Base-by-base conservation (phyloP, 2,888 invertebrate species). In the Listrodromus nycthemerus region DNA sequence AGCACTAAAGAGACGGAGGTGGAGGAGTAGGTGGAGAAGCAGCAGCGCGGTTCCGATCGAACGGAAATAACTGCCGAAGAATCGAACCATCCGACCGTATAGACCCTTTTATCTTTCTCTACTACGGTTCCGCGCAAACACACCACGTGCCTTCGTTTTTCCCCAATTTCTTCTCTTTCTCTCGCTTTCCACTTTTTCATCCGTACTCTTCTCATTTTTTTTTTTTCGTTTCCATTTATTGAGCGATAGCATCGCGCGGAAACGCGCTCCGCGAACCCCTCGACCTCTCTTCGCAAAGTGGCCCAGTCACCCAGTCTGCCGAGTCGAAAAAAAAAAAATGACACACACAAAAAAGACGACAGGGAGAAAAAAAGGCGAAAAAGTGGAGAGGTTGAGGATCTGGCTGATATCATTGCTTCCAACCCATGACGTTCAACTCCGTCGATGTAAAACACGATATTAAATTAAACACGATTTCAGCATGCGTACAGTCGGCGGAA, bases 41-140 rank as follows among this genome's bases (percentile, higher is more conserved):
- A 16, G 30, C 63, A 58, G 63, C 63, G 73, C 30, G 65, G 67
- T 82, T 80, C 70, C 84, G 83, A 85, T 87, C 85, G 84, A 85
- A 70, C 86, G 86, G 86, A 89, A 90, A 90, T 88, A 90, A 89
- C 86, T 84, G 81, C 69, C 85, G 79, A 89, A 89, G 89, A 89
- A 89, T 87, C 87, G 85, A 83, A 75, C 61, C 83, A 73, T 83
- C 83, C 80, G 69, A 83, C 84, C 80, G 84, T 78, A 69, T 71
- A 58, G 69, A 83, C 74, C 76, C 77, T 85, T 84, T 84, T 83
- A 80, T 82, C 79, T 82, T 75, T 69, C 76, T 76, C 33, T 33
- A 33, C 73, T 65, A 75, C 69, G 71, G 65, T 69, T 76, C 55
- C 45, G 71, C 66, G 67, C 67, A 82, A 80, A 76, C 75, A 19